Conservation (phyloP, 2,797 vertebrate genomes). For the Naso thynnoides region DNA sequence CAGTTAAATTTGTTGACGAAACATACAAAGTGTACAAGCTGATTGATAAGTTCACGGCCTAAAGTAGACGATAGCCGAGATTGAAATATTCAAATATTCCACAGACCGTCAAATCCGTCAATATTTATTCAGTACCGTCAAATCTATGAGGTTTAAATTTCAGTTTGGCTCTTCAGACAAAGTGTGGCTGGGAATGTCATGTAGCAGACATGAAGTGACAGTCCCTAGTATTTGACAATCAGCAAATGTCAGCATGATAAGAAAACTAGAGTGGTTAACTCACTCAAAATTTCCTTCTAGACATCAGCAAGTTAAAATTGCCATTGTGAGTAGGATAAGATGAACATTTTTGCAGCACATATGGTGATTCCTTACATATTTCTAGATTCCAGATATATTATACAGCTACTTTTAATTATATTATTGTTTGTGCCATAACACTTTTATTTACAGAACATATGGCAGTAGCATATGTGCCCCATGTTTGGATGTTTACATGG, state of each 20-base stretch:
- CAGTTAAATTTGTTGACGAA: neutral
- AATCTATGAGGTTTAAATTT: neutral
- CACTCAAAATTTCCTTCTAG: neutral
- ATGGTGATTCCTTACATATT: neutral
- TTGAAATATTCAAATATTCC: neutral
- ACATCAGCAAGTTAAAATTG: neutral
- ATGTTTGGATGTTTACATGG: constrained; percentile 2
- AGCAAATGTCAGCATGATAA: too few relatives aligned
- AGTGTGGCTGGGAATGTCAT: too few relatives aligned
- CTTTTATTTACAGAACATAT: constrained; percentile 14
- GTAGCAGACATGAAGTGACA: too few relatives aligned
- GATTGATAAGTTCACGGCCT: neutral
- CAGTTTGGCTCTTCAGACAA: neutral
- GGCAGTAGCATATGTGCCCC: neutral
- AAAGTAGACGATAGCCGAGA: neutral
- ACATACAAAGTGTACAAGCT: neutral
- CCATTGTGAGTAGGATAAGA: neutral
- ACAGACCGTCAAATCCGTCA: too few relatives aligned
- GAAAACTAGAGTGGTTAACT: too few relatives aligned
- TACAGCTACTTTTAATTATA: constrained; percentile 6
- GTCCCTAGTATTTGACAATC: too few relatives aligned
- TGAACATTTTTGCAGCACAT: neutral
- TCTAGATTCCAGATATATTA: neutral
- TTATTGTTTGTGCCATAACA: neutral
- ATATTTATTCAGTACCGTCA: neutral